Conservation (phyloP, 2,888 invertebrate genomes). For the Melinaea marsaeus region DNA sequence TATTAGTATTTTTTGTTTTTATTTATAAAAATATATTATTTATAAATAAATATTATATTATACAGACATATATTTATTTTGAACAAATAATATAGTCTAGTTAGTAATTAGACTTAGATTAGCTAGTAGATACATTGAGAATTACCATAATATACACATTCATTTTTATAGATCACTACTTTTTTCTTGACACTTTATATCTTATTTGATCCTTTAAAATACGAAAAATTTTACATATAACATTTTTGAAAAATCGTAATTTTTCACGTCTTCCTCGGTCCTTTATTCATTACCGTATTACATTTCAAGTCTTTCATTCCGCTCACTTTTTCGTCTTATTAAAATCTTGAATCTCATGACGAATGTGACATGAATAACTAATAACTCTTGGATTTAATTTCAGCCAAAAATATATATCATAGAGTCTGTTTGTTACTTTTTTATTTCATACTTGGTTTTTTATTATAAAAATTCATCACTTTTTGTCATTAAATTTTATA, state of each 20-base stretch:
- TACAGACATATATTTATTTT: too few relatives aligned
- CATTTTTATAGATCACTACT: too few relatives aligned
- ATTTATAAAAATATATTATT: too few relatives aligned
- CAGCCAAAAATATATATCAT: neutral
- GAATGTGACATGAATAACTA: slow-evolving; percentile 29
- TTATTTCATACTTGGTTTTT: slow-evolving; percentile 7
- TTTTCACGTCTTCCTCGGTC: slow-evolving; percentile 6
- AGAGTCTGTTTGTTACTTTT: neutral
- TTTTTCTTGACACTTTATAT: too few relatives aligned
- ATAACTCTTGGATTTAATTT: slow-evolving; percentile 18
- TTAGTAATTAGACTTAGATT: too few relatives aligned
- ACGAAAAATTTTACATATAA: neutral
- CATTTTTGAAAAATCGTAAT: neutral
- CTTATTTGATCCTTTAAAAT: neutral
- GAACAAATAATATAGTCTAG: too few relatives aligned
- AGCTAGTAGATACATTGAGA: too few relatives aligned
- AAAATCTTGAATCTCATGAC: slow-evolving; percentile 23
- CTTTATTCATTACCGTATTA: slow-evolving; percentile 28
- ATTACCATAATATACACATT: too few relatives aligned
- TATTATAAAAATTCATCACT: neutral
- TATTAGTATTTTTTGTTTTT: too few relatives aligned
- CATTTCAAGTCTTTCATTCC: slow-evolving; percentile 25
- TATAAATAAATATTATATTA: too few relatives aligned
- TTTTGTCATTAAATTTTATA: neutral
- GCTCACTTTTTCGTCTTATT: slow-evolving; percentile 30